phyloP scores from a whole-genome alignment of 2,888 invertebrate genomes.

The Tupiocoris notatus region DNA sequence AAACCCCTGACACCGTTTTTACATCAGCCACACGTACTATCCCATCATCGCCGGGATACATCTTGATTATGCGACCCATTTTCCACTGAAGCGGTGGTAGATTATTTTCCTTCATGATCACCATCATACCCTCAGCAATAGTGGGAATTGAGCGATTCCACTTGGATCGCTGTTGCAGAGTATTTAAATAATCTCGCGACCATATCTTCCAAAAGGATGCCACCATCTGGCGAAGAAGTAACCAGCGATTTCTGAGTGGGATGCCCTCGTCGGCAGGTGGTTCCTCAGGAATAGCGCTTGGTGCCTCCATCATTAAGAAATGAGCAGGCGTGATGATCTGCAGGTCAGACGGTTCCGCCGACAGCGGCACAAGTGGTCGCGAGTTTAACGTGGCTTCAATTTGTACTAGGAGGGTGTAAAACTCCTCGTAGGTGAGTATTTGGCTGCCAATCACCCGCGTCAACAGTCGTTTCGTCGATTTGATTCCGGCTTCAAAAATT shows the following conservation, averaged over 20 bases:
- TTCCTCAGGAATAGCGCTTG: neutral
- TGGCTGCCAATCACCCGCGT: neutral
- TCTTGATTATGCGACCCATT: neutral
- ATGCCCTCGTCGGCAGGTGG: neutral
- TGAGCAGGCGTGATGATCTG: neutral
- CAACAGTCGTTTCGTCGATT: neutral
- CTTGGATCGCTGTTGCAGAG: neutral
- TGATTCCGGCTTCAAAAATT: slow-evolving; percentile 2
- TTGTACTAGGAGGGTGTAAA: neutral
- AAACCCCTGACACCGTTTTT: neutral
- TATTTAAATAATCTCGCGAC: neutral
- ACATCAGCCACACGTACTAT: neutral
- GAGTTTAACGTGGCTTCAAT: neutral
- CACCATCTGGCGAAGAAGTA: neutral
- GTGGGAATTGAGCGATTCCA: neutral
- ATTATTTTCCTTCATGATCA: too few relatives aligned
- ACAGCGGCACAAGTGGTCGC: neutral
- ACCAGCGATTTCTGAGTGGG: neutral
- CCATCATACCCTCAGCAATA: too few relatives aligned
- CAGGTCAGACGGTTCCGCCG: neutral
- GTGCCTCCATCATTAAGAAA: neutral
- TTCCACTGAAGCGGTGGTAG: neutral
- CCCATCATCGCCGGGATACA: neutral
- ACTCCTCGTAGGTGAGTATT: neutral
- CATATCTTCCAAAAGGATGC: neutral